Evolutionary conservation across 1,140 invertebrate species (phyloP).

Genomic region (Chionoecetes opilio): DNA sequence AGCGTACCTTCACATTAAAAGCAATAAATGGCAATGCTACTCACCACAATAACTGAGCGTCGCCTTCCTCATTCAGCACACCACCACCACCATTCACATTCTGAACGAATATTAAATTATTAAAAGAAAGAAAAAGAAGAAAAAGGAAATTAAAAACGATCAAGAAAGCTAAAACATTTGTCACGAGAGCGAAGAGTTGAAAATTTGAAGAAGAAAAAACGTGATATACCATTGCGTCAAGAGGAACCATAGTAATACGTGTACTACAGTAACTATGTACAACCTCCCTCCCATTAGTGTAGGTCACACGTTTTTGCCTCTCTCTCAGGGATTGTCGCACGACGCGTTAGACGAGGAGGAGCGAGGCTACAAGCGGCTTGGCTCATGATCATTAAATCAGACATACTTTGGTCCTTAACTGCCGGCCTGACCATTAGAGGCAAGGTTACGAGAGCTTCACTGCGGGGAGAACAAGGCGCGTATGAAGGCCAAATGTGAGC

Average conservation of each 20-base stretch:
- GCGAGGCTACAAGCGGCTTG: not conserved
- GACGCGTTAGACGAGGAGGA: not conserved
- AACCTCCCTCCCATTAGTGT: not conserved
- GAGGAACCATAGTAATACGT: too few species aligned
- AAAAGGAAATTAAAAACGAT: not conserved
- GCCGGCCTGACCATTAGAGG: conserved; percentile 10
- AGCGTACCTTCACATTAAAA: too few species aligned
- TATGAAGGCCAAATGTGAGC: conserved; percentile 33
- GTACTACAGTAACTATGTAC: not conserved
- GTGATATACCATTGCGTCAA: too few species aligned
- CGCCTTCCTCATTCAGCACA: too few species aligned
- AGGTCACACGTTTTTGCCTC: not conserved
- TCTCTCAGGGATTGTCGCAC: not conserved
- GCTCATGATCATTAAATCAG: conserved; percentile 41
- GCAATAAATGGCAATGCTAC: too few species aligned
- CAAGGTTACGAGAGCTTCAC: conserved; percentile 49
- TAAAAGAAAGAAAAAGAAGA: too few species aligned
- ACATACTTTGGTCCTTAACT: conserved; percentile 39
- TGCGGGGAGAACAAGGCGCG: conserved; percentile 47
- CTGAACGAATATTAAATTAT: too few species aligned
- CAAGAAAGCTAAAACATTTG: too few species aligned
- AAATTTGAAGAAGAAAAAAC: too few species aligned
- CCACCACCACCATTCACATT: too few species aligned
- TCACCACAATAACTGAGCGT: too few species aligned
- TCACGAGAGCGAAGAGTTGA: too few species aligned